A percentile compares a stretch with the other conserved stretches of the same genome.
Evolutionary conservation across 2,113 vertebrate species (phyloP).

Genomic region (Chaenogobius annularis): DNA sequence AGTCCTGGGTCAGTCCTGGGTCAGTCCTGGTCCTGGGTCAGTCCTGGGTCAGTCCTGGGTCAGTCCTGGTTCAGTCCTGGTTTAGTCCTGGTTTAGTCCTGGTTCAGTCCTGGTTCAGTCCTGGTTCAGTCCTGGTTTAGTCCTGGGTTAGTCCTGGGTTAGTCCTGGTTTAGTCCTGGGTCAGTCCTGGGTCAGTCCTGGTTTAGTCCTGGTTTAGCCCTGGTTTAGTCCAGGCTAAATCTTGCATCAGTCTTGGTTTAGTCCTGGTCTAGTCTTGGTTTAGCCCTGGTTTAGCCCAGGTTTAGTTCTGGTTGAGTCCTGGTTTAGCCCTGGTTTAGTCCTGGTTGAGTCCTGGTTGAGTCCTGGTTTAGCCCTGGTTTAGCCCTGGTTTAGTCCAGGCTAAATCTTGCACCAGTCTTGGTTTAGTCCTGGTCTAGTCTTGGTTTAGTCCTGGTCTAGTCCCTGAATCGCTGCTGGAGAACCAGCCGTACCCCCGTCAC

Average conservation of each 20-base stretch:
- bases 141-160: neutral
- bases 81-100: too few species aligned
- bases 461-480: too few species aligned
- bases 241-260: too few species aligned
- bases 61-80: neutral
- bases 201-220: neutral
- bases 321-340: neutral
- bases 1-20: too few species aligned
- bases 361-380: neutral
- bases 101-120: too few species aligned
- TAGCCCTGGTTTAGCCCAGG: too few species aligned
- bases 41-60: neutral
- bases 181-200: too few species aligned
- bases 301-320: too few species aligned
- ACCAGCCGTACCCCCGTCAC: too few species aligned
- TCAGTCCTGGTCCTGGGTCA: neutral
- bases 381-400: too few species aligned
- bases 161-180: neutral
- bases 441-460: neutral
- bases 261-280: neutral
- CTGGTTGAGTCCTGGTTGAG: neutral
- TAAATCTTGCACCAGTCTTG: neutral
- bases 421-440: neutral
- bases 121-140: neutral
- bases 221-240: neutral